Conservation (phyloP, 2,797 vertebrate species). For the Bovichtus diacanthus region DNA sequence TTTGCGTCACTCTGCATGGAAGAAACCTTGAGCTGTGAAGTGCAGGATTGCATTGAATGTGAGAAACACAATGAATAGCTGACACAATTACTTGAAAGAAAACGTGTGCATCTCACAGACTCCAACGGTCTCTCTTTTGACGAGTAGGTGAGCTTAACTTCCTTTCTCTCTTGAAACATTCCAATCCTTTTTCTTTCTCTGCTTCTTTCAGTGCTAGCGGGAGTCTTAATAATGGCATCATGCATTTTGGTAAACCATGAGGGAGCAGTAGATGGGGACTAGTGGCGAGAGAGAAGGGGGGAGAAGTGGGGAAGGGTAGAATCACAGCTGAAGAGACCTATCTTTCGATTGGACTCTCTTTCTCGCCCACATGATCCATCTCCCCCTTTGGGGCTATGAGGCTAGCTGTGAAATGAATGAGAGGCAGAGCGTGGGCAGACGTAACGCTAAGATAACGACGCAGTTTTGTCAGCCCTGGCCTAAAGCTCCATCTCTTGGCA, state of each 20-base stretch:
- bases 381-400: slow-evolving; percentile 65
- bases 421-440: slow-evolving; percentile 76
- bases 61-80: slow-evolving; percentile 14
- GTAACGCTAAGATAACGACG: slow-evolving; percentile 78
- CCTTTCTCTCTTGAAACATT: slow-evolving; percentile 21
- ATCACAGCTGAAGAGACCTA: slow-evolving; percentile 56
- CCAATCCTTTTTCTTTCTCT: slow-evolving; percentile 8
- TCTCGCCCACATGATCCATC: slow-evolving; percentile 63
- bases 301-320: slow-evolving; percentile 29
- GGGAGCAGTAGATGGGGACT: slow-evolving; percentile 39
- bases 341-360: slow-evolving; percentile 49
- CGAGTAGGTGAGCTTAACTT: slow-evolving; percentile 19
- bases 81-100: slow-evolving; percentile 3
- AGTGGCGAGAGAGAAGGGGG: slow-evolving; percentile 19
- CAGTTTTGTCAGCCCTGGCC: slow-evolving; percentile 77
- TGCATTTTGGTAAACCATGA: slow-evolving; percentile 54
- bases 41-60: slow-evolving; percentile 7
- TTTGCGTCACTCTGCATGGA: slow-evolving; percentile 12
- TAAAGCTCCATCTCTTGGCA: slow-evolving; percentile 70
- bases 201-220: slow-evolving; percentile 23
- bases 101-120: background rate
- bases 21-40: slow-evolving; percentile 20
- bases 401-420: slow-evolving; percentile 78
- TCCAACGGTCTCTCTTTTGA: background rate
- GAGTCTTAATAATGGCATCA: slow-evolving; percentile 48